These are phyloP conservation scores for Sorex fumeus DNA, from an alignment of 2,113 vertebrate species.

Conservation along the genomic window DNA sequence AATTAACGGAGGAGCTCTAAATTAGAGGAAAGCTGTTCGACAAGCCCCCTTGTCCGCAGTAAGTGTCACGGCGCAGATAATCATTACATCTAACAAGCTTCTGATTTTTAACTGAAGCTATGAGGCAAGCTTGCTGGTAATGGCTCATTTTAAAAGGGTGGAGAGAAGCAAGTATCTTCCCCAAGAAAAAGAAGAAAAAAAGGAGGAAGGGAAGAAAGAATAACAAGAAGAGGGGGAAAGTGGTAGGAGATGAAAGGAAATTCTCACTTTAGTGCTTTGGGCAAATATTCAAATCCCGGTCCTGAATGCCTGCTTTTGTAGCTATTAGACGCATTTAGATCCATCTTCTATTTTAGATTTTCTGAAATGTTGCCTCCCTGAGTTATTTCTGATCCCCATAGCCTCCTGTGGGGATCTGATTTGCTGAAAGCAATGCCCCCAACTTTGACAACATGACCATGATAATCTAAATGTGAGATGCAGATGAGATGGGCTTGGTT, in stretches of 20 bases:
- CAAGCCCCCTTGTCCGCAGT: conserved; percentile 84
- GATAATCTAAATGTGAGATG: neutral
- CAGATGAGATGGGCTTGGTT: neutral
- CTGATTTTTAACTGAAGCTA: conserved; percentile 87
- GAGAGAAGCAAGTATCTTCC: conserved; percentile 2
- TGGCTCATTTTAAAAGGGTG: conserved; percentile 83
- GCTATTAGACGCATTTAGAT: conserved; percentile 83
- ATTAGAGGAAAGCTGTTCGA: conserved; percentile 87
- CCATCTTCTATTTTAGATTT: conserved; percentile 84
- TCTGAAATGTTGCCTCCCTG: conserved; percentile 50
- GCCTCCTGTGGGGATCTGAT: conserved; percentile 42
- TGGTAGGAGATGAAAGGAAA: neutral
- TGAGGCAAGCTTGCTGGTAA: conserved; percentile 87
- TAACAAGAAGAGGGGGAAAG: conserved; percentile 11
- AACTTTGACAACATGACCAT: conserved; percentile 33
- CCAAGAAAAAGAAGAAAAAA: conserved; percentile 9
- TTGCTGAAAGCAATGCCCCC: conserved; percentile 21
- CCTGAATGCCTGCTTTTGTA: conserved; percentile 86
- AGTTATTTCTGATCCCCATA: conserved; percentile 66
- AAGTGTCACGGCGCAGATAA: conserved; percentile 89
- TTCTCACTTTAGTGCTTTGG: neutral
- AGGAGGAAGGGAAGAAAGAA: conserved; percentile 6
- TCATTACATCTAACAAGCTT: conserved; percentile 89
- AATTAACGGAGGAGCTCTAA: conserved; percentile 91
- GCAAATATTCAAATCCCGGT: conserved; percentile 68